phyloP scores from a whole-genome alignment of 1,140 invertebrate genomes.

The Sitophilus oryzae region DNA sequence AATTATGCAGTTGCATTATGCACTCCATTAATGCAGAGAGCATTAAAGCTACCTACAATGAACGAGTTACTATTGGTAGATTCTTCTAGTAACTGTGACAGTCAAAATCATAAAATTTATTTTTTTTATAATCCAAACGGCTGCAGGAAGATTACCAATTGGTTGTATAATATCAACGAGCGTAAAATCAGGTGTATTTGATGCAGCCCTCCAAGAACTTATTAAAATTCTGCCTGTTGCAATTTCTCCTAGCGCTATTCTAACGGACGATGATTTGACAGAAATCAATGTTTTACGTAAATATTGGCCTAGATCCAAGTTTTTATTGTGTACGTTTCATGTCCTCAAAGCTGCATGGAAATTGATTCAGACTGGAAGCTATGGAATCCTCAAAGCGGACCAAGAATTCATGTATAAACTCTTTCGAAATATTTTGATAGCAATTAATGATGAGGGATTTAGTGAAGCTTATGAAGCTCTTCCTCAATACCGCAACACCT shows the following conservation, averaged over 20 bases:
- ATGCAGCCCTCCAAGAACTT: too few relatives aligned
- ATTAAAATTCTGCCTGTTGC: slow-evolving; percentile 1
- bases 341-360: too few relatives aligned
- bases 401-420: slow-evolving; percentile 7
- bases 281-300: slow-evolving; percentile 18
- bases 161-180: too few relatives aligned
- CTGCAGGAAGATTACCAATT: too few relatives aligned
- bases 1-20: neutral
- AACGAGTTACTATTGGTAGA: slow-evolving; percentile 1
- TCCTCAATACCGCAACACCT: too few relatives aligned
- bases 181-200: too few relatives aligned
- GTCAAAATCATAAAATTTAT: slow-evolving; percentile 4
- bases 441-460: slow-evolving; percentile 3
- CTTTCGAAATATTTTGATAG: slow-evolving; percentile 12
- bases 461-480: too few relatives aligned
- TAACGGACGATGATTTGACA: slow-evolving; percentile 2
- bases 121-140: slow-evolving; percentile 3
- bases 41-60: slow-evolving; percentile 8
- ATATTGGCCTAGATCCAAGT: slow-evolving; percentile 15
- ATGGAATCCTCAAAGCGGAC: slow-evolving; percentile 1
- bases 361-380: too few relatives aligned
- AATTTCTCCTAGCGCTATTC: slow-evolving; percentile 4
- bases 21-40: slow-evolving; percentile 8
- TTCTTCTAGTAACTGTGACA: slow-evolving; percentile 4
- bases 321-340: slow-evolving; percentile 19